Evolutionary conservation across 2,888 invertebrate genomes (phyloP), one percentile per base, ranked within the genome.

Genomic region (Eupithecia exiguata): DNA sequence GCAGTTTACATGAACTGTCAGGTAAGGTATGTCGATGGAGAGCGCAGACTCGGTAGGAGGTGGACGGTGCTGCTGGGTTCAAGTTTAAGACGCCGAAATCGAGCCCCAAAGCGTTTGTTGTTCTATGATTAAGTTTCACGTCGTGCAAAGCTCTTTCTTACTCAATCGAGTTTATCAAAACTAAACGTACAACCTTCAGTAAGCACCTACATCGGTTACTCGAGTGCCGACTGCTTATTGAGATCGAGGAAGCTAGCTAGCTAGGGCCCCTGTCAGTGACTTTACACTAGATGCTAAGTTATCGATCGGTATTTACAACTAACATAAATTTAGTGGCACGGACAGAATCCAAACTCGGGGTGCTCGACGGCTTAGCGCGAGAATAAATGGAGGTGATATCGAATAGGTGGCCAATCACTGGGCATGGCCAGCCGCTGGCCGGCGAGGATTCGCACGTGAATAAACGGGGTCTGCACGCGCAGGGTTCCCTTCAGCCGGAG

Each of bases 401-500:
- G 46, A 18, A 46, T n/a, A 18, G 18, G 7, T 46, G 18, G 9
- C 7, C 46, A n/a, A 46, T 46, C 3, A n/a, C 18, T 46, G 46
- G 46, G 5, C 46, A 18, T 4, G 46, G 46, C 46, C 5, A 38
- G 46, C 6, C 46, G 2, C 46, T 18, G 46, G n/a, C n/a, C 46
- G 18, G 6, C 6, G 46, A 18, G 46, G 5, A 18, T 6, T 7
- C 2, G 46, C 46, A 46, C 46, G 18, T 46, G 6, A 18, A 18
- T 46, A 18, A 9, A n/a, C 46, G 46, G 18, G 46, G 0, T 46
- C 46, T 30, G 30, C 30, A 18, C 46, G 46, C 46, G n/a, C 46
- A 46, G 18, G n/a, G 92, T 92, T 92, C 90, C 92, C 46, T 18
- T 46, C 6, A n/a, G 83, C 82, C 82, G 78, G 76, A 4, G 30